phyloP scores from a whole-genome alignment of 2,888 invertebrate genomes.

The Pimpla rufipes region DNA sequence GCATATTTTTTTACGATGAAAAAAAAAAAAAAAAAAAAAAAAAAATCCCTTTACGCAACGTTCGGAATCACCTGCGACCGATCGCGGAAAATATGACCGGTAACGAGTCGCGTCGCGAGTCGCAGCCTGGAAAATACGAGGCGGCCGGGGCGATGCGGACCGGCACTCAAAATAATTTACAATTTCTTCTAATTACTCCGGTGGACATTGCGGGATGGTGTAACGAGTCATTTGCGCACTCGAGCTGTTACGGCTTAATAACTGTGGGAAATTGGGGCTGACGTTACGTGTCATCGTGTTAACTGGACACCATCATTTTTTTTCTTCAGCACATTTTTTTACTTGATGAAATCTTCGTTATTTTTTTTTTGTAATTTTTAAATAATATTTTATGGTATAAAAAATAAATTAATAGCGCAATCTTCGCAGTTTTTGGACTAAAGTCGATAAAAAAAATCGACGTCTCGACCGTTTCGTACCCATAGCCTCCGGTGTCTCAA shows the following conservation, averaged over 20 bases:
- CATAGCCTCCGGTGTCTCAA: too few species aligned
- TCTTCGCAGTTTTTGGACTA: too few species aligned
- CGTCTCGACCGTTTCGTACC: too few species aligned
- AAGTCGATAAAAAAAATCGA: neutral
- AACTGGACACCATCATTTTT: neutral
- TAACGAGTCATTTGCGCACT: neutral
- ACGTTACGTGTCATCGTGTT: neutral
- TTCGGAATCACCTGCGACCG: conserved; percentile 14
- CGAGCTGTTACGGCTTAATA: neutral
- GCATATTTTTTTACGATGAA: conserved; percentile 23
- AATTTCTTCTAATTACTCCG: neutral
- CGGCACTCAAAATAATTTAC: neutral
- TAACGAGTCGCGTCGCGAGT: conserved; percentile 50
- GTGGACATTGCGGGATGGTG: neutral
- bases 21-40: too few species aligned
- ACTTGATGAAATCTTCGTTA: too few species aligned
- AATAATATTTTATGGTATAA: too few species aligned
- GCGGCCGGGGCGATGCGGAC: neutral
- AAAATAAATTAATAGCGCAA: too few species aligned
- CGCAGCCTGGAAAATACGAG: neutral
- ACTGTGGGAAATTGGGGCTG: neutral
- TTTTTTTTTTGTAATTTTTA: too few species aligned
- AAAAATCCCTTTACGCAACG: conserved; percentile 43
- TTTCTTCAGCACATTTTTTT: too few species aligned
- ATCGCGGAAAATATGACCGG: conserved; percentile 27